These are phyloP conservation scores for Motacilla tschutschensis DNA, from an alignment of 2,113 vertebrate genomes.

Conservation along the genomic window DNA sequence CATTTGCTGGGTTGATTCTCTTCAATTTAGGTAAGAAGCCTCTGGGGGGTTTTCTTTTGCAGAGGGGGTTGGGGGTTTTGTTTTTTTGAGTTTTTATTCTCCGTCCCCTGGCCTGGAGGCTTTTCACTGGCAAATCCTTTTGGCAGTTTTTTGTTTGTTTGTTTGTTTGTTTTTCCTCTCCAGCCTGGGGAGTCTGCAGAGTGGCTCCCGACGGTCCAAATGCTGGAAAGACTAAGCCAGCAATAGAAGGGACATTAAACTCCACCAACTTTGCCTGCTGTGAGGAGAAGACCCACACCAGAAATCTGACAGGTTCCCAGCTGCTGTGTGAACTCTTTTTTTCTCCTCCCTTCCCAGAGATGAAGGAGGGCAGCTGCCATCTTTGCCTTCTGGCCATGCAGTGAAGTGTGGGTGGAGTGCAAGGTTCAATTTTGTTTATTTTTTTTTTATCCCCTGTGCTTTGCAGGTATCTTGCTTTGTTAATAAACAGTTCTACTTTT, in stretches of 20 bases:
- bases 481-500: neutral
- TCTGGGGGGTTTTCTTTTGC: neutral
- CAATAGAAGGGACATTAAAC: neutral
- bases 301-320: neutral
- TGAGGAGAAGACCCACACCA: neutral
- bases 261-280: fast-evolving
- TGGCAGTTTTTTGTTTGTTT: fast-evolving
- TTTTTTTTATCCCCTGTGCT: neutral
- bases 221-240: fast-evolving
- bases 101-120: neutral
- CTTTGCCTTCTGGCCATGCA: fast-evolving
- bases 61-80: too few relatives aligned
- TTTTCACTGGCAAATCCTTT: neutral
- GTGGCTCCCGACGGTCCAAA: fast-evolving
- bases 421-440: neutral
- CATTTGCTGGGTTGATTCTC: neutral
- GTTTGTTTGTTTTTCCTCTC: neutral
- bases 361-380: fast-evolving
- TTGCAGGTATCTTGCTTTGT: neutral
- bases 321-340: neutral
- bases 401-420: fast-evolving
- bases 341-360: neutral
- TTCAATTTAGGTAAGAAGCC: neutral
- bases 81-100: neutral
- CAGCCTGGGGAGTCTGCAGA: fast-evolving